A percentile compares a stretch with the other conserved stretches of the same genome.
Conservation (phyloP, 2,797 vertebrate genomes). For the Gymnocypris eckloni region DNA sequence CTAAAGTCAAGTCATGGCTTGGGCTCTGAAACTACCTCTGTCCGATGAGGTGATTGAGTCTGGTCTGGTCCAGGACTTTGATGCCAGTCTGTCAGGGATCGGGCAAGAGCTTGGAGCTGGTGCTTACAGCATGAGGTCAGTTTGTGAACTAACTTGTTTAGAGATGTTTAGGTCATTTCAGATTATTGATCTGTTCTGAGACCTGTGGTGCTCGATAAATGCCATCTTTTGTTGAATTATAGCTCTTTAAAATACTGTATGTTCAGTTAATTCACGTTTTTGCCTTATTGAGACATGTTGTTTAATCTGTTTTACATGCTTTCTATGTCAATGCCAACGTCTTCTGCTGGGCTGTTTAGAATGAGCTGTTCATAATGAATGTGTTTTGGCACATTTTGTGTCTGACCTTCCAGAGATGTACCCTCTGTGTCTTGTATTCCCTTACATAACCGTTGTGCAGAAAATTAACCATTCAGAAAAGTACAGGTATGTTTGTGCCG, state of each 20-base stretch:
- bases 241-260: background rate
- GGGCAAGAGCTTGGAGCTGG: slow-evolving; percentile 96
- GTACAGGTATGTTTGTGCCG: background rate
- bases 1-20: slow-evolving; percentile 85
- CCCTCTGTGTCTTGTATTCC: background rate
- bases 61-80: slow-evolving; percentile 96
- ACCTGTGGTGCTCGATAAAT: background rate
- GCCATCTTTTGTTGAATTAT: background rate
- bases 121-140: slow-evolving; percentile 98
- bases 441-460: slow-evolving; percentile 4
- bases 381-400: background rate
- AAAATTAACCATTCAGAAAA: background rate
- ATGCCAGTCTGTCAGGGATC: slow-evolving; percentile 96
- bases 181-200: background rate
- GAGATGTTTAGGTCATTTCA: background rate
- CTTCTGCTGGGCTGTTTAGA: background rate
- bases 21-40: slow-evolving; percentile 95
- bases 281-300: background rate
- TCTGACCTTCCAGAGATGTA: slow-evolving; percentile 7
- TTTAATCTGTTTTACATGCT: background rate
- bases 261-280: background rate
- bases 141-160: background rate
- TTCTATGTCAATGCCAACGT: background rate
- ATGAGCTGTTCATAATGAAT: background rate
- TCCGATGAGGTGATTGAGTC: slow-evolving; percentile 98